Conservation (phyloP, 2,113 vertebrate genomes). For the Scytalopus superciliaris region DNA sequence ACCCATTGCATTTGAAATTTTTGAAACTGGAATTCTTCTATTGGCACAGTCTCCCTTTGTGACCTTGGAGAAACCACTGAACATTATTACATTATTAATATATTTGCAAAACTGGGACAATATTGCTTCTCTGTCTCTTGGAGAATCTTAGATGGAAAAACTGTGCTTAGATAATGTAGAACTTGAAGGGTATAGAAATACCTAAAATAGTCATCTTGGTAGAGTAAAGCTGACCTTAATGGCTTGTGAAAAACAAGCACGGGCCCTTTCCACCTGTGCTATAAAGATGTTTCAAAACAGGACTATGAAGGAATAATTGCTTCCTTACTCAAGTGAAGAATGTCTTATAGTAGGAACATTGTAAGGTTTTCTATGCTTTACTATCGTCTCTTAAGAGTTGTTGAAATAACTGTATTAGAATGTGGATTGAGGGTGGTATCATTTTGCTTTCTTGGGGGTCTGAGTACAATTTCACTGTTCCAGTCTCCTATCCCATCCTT, state of each 20-base stretch:
- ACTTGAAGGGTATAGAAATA: background rate
- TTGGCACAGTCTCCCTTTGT: background rate
- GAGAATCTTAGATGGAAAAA: background rate
- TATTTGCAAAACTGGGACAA: background rate
- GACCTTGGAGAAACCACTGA: background rate
- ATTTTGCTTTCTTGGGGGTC: background rate
- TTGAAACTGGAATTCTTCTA: background rate
- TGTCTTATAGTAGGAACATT: background rate
- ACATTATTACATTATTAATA: background rate
- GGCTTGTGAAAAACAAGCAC: background rate
- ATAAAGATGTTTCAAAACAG: background rate
- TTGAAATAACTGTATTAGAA: background rate
- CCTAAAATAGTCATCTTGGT: background rate
- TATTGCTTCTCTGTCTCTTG: background rate
- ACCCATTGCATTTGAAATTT: background rate
- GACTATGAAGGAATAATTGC: background rate
- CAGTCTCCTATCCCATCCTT: background rate
- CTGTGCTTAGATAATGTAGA: background rate
- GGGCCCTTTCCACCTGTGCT: background rate
- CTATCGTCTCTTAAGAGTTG: background rate
- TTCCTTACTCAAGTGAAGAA: background rate
- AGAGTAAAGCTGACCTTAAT: background rate
- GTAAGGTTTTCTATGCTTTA: background rate
- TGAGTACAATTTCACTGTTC: background rate
- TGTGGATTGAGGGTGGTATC: background rate